A percentile compares a stretch with the other conserved stretches of the same genome.
These are phyloP conservation scores for Mya arenaria DNA, from an alignment of 1,140 invertebrate genomes.

Conservation along the genomic window DNA sequence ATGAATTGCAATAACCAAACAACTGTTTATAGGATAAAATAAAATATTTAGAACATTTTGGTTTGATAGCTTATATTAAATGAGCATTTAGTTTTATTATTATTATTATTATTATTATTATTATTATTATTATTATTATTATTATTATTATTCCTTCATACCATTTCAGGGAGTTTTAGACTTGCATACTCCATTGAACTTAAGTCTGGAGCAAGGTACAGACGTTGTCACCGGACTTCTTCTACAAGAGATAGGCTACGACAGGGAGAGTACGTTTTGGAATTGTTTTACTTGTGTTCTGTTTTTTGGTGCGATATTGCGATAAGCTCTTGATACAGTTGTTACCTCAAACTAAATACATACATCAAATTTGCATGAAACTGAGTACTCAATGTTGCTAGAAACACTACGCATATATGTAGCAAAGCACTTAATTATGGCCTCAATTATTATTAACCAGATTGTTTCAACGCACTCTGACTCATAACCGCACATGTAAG, in stretches of 20 bases:
- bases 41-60: too few relatives aligned
- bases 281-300: not conserved
- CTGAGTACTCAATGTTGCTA: not conserved
- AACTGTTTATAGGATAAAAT: too few relatives aligned
- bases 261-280: constrained; percentile 22
- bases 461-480: too few relatives aligned
- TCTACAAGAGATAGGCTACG: constrained; percentile 34
- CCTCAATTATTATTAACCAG: not conserved
- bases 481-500: too few relatives aligned
- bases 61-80: too few relatives aligned
- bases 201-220: constrained; percentile 54
- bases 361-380: not conserved
- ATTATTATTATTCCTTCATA: too few relatives aligned
- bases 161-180: constrained; percentile 62
- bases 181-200: constrained; percentile 62
- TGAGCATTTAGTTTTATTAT: too few relatives aligned
- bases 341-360: not conserved
- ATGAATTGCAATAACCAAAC: too few relatives aligned
- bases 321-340: not conserved
- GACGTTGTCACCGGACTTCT: constrained; percentile 28
- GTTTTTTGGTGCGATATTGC: not conserved
- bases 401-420: not conserved
- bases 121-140: too few relatives aligned
- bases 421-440: not conserved
- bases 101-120: too few relatives aligned